Evolutionary conservation across 35 echinoderm and acorn worm species (phyloP).

Genomic region (Chiridota heheva): DNA sequence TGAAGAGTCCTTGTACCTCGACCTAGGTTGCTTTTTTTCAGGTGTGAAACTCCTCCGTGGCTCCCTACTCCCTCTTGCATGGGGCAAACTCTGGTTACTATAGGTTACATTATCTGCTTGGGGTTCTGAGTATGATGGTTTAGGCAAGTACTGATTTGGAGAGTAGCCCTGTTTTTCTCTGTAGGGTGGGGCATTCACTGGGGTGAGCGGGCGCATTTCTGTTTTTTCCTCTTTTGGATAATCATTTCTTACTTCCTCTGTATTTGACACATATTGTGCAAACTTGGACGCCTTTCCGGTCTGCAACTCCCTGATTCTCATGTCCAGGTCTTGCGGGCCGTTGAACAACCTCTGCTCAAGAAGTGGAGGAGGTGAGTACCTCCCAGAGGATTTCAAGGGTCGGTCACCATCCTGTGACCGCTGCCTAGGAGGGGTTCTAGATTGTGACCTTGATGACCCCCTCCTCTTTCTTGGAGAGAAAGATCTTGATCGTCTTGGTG

Average conservation of each 20-base stretch:
- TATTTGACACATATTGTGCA: conserved; percentile 6
- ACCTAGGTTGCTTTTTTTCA: no score
- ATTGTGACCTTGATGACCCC: conserved; percentile 5
- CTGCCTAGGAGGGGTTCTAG: conserved; percentile 3
- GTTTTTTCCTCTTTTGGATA: conserved; percentile 26
- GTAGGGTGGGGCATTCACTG: conserved; percentile 3
- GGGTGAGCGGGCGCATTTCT: background rate
- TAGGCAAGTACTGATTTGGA: background rate
- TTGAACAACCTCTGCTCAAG: background rate
- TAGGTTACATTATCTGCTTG: no score
- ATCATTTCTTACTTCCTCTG: background rate
- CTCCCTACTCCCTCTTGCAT: background rate
- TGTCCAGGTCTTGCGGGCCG: background rate
- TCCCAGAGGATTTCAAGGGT: no score
- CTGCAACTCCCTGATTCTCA: conserved; percentile 48
- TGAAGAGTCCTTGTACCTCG: background rate
- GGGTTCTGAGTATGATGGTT: conserved; percentile 10
- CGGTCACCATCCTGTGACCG: conserved; percentile 17
- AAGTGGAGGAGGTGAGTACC: conserved; percentile 6
- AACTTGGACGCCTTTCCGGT: conserved; percentile 33
- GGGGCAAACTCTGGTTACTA: background rate
- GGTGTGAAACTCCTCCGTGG: background rate
- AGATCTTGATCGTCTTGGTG: conserved; percentile 17
- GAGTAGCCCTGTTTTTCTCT: conserved; percentile 1
- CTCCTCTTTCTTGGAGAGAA: conserved; percentile 1